Percentiles rank a stretch among this genome's conserved stretches.
Conservation (phyloP, 2,797 vertebrate species). For the Rhinella marina region DNA sequence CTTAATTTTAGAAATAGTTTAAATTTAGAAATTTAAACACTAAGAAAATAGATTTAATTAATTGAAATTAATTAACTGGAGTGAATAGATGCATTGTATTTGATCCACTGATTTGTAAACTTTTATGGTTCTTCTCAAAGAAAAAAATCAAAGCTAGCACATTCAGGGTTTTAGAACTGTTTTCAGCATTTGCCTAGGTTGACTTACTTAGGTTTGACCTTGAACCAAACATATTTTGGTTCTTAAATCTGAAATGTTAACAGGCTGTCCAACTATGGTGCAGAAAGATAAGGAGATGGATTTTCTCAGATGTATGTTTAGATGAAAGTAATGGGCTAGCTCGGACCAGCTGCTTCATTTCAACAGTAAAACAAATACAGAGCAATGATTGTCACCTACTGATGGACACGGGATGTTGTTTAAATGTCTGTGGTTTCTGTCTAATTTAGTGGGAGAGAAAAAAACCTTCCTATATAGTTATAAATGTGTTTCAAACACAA, state of each 20-base stretch:
- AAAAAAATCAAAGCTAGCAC: not conserved
- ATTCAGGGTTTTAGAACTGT: constrained; percentile 5
- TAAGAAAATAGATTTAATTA: too few relatives aligned
- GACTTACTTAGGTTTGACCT: constrained; percentile 38
- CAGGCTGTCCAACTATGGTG: constrained; percentile 35
- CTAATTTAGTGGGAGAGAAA: constrained; percentile 4
- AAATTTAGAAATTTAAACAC: too few relatives aligned
- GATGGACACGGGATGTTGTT: constrained; percentile 50
- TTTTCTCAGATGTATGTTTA: constrained; percentile 49
- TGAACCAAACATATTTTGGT: constrained; percentile 38
- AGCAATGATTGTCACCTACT: constrained; percentile 45
- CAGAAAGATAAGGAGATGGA: constrained; percentile 50
- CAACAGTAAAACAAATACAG: constrained; percentile 41
- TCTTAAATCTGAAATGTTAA: constrained; percentile 48
- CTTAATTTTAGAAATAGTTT: too few relatives aligned
- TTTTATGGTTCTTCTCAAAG: not conserved
- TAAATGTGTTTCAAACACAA: constrained; percentile 39
- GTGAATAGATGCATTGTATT: not conserved
- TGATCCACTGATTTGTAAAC: not conserved
- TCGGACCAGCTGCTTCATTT: constrained; percentile 44
- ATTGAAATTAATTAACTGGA: not conserved
- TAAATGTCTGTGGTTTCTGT: constrained; percentile 50
- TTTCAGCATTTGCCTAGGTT: constrained; percentile 24
- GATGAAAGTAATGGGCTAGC: constrained; percentile 36
- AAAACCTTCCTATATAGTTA: not conserved